A percentile compares a stretch with the other conserved stretches of the same genome.
Evolutionary conservation across 2,113 vertebrate genomes (phyloP).

Genomic region (Clinocottus analis): DNA sequence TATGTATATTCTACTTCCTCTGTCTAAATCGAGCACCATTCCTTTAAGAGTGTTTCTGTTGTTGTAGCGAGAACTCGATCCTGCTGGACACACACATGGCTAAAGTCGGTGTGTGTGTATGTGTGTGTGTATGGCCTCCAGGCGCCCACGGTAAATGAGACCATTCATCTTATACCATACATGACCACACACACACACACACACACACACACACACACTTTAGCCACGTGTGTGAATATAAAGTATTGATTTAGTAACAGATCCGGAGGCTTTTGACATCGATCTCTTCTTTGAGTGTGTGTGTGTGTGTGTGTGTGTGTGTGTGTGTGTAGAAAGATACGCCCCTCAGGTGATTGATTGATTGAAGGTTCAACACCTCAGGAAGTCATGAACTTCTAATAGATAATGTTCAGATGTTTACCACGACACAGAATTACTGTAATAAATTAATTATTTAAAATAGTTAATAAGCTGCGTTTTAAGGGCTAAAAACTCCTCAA

Average conservation of each 20-base stretch:
- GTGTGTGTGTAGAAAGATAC: slow-evolving; percentile 6
- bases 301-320: too few relatives aligned
- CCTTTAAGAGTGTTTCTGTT: too few relatives aligned
- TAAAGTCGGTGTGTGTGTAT: too few relatives aligned
- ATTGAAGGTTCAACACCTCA: slow-evolving; percentile 1
- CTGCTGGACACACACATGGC: too few relatives aligned
- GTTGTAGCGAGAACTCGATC: too few relatives aligned
- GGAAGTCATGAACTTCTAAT: background rate
- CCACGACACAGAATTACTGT: background rate
- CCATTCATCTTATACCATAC: slow-evolving; percentile 79
- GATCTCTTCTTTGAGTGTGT: slow-evolving; percentile 20
- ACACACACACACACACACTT: too few relatives aligned
- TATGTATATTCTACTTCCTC: too few relatives aligned
- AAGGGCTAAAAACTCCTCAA: too few relatives aligned
- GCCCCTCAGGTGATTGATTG: slow-evolving; percentile 9
- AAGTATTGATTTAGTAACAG: slow-evolving; percentile 54
- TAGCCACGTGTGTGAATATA: slow-evolving; percentile 13
- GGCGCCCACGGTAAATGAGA: slow-evolving; percentile 82
- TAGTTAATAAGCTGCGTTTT: too few relatives aligned
- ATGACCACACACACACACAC: slow-evolving; percentile 24
- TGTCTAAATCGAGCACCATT: too few relatives aligned
- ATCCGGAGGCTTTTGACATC: slow-evolving; percentile 47
- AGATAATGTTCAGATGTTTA: background rate
- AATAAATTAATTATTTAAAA: background rate
- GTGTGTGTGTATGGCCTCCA: slow-evolving; percentile 58